Conservation (phyloP, 2,113 vertebrate genomes). For the Cariama cristata region DNA sequence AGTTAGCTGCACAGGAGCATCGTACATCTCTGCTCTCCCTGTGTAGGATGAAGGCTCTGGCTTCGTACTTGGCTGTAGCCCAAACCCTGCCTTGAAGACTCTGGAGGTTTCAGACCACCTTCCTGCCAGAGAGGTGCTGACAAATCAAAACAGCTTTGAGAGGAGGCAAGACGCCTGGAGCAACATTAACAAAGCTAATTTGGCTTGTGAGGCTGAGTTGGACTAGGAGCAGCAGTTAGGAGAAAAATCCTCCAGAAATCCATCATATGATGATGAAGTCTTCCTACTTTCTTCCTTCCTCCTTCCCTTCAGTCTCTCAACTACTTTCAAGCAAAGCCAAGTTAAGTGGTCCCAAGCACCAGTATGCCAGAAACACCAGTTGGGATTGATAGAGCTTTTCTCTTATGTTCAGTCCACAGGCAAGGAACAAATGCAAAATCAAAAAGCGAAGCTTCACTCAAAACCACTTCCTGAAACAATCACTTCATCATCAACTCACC, state of each 20-base stretch:
- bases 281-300: background rate
- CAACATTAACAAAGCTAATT: background rate
- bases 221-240: background rate
- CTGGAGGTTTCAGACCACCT: background rate
- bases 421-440: background rate
- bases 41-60: background rate
- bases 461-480: background rate
- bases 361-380: background rate
- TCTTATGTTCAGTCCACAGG: background rate
- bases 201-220: background rate
- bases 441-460: background rate
- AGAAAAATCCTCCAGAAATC: background rate
- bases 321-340: background rate
- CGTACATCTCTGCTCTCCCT: rapidly evolving
- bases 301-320: background rate
- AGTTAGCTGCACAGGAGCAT: background rate
- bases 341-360: background rate
- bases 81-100: background rate
- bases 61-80: background rate
- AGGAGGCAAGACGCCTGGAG: background rate
- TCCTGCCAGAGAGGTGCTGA: background rate
- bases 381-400: background rate
- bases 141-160: background rate
- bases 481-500: background rate
- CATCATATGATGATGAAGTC: background rate